phyloP scores from a whole-genome alignment of 1,140 invertebrate species.

The Cepaea nemoralis region DNA sequence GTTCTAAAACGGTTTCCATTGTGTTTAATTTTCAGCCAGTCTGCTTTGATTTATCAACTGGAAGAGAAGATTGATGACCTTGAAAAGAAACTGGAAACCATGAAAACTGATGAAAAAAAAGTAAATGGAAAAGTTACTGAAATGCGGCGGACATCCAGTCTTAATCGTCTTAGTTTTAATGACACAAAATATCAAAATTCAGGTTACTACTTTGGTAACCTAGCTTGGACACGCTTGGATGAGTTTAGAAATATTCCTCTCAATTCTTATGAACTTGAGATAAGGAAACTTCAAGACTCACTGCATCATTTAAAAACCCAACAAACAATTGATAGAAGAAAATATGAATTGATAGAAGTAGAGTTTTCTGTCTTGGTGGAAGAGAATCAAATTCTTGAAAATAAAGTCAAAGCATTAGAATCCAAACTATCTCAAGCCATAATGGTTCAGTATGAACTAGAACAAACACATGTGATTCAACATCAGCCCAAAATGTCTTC shows the following conservation, averaged over 20 bases:
- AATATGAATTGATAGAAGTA: constrained; percentile 82
- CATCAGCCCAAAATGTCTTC: constrained; percentile 54
- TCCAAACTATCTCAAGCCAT: constrained; percentile 74
- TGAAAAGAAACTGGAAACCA: constrained; percentile 63
- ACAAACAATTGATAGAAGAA: constrained; percentile 80
- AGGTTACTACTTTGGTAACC: constrained; percentile 55
- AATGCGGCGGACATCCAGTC: constrained; percentile 60
- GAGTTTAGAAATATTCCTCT: constrained; percentile 63
- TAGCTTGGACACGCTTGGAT: constrained; percentile 60
- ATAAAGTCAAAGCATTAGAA: constrained; percentile 79
- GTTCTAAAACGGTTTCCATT: too few relatives aligned
- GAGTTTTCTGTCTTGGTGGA: constrained; percentile 80
- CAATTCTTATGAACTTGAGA: constrained; percentile 75
- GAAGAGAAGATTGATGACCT: constrained; percentile 66
- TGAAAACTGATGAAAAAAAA: constrained; percentile 56
- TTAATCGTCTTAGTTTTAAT: constrained; percentile 40
- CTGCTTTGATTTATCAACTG: constrained; percentile 56
- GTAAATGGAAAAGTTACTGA: constrained; percentile 57
- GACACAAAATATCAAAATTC: constrained; percentile 21
- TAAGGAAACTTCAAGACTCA: constrained; percentile 79
- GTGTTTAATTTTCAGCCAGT: constrained; percentile 51
- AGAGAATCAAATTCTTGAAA: constrained; percentile 85
- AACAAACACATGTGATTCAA: constrained; percentile 83
- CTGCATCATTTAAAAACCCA: constrained; percentile 80
- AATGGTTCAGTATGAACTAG: constrained; percentile 86